Percentiles rank a stretch among this genome's conserved stretches.
phyloP scores from a whole-genome alignment of 1,140 invertebrate genomes.

The Atta texana region DNA sequence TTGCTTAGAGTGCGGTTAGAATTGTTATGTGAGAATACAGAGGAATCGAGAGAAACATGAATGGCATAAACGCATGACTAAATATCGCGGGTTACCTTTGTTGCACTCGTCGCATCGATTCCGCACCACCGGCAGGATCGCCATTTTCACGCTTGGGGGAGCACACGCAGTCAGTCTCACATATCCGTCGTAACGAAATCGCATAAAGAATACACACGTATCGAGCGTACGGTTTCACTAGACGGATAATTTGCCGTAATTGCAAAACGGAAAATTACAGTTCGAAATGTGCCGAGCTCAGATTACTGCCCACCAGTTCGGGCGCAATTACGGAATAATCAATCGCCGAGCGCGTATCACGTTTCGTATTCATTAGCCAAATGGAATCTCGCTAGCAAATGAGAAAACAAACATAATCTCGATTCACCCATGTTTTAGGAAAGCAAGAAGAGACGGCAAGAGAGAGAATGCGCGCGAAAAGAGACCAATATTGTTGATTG shows the following conservation, averaged over 20 bases:
- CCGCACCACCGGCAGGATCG: conserved; percentile 28
- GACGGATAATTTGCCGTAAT: conserved; percentile 58
- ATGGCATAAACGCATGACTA: conserved; percentile 23
- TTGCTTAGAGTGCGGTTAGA: background rate
- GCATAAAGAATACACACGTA: conserved; percentile 41
- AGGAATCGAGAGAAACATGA: conserved; percentile 15
- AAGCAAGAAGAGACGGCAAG: background rate
- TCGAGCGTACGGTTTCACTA: conserved; percentile 39
- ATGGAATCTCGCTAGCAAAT: conserved; percentile 54
- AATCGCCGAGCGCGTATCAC: conserved; percentile 54
- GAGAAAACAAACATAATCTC: conserved; percentile 62
- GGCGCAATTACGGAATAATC: conserved; percentile 63
- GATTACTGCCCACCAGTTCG: conserved; percentile 53
- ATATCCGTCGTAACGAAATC: conserved; percentile 51
- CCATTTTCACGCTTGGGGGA: conserved; percentile 40
- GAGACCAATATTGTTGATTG: background rate
- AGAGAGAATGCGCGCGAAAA: background rate
- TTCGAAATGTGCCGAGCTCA: conserved; percentile 57
- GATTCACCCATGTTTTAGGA: conserved; percentile 26
- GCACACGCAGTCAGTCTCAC: conserved; percentile 24
- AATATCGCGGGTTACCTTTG: conserved; percentile 52
- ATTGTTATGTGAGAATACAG: conserved; percentile 1
- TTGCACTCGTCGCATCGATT: conserved; percentile 33
- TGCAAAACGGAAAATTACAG: conserved; percentile 64
- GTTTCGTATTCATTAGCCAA: conserved; percentile 64